phyloP scores from a whole-genome alignment of 2,888 invertebrate species.

The Cacoxenus indagator region DNA sequence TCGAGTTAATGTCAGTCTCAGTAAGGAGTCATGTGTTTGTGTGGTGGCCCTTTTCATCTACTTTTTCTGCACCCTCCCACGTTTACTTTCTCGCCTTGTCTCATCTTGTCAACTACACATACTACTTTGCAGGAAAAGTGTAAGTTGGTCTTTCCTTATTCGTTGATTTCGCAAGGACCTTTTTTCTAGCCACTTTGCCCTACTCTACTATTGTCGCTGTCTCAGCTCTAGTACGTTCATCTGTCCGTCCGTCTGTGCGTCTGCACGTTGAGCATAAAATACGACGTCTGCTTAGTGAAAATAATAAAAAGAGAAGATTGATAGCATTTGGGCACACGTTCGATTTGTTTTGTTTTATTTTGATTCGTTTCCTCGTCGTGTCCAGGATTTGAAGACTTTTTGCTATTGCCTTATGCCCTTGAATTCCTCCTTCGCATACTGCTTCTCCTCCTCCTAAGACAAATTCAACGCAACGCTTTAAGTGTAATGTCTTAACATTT shows the following conservation, averaged over 20 bases:
- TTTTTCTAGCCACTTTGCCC: conserved; percentile 16
- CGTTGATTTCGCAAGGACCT: neutral
- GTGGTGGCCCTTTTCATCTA: neutral
- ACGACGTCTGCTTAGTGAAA: conserved; percentile 9
- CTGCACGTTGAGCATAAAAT: conserved; percentile 3
- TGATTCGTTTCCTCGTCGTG: conserved; percentile 40
- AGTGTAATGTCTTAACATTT: conserved; percentile 68
- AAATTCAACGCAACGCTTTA: conserved; percentile 2
- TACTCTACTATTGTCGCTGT: neutral
- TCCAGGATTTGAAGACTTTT: neutral
- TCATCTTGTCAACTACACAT: neutral
- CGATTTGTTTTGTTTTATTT: conserved; percentile 51
- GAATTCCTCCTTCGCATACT: neutral
- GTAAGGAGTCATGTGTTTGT: conserved; percentile 28
- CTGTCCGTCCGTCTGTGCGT: neutral
- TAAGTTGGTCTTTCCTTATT: neutral
- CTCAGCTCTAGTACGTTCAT: neutral
- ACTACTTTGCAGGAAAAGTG: neutral
- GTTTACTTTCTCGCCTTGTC: neutral
- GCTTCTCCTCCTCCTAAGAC: neutral
- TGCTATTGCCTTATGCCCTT: neutral
- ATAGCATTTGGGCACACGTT: conserved; percentile 64
- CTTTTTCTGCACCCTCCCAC: neutral
- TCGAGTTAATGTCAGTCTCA: conserved; percentile 69
- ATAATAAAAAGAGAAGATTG: conserved; percentile 64